Conservation (phyloP, 1,140 invertebrate genomes). For the Steinernema khuongi region DNA sequence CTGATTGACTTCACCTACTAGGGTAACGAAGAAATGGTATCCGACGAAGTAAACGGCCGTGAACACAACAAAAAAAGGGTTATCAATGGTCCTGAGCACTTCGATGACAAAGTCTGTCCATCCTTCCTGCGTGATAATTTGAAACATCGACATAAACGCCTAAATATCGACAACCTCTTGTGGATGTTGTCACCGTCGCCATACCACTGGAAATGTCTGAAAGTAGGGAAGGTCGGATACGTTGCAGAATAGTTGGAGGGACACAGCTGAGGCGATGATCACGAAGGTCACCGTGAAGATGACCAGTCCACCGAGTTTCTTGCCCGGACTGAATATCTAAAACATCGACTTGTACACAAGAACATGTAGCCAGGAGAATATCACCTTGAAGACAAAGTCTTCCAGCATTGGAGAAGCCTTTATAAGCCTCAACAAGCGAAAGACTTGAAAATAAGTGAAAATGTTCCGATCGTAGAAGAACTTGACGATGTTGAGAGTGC, state of each 20-base stretch:
- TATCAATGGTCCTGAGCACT: conserved; percentile 81
- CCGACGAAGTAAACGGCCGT: conserved; percentile 98
- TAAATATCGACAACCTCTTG: conserved; percentile 59
- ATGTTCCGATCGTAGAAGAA: conserved; percentile 77
- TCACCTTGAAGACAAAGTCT: conserved; percentile 91
- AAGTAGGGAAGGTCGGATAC: conserved; percentile 87
- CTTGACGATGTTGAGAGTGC: conserved; percentile 86
- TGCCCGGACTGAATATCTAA: conserved; percentile 93
- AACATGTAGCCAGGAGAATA: conserved; percentile 4
- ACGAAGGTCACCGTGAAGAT: conserved; percentile 98
- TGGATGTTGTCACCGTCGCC: not conserved
- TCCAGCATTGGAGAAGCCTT: conserved; percentile 98
- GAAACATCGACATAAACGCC: conserved; percentile 99
- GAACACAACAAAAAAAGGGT: conserved; percentile 77
- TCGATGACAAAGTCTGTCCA: conserved; percentile 76
- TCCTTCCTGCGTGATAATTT: conserved; percentile 97
- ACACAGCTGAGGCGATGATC: conserved; percentile 96
- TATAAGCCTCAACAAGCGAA: conserved; percentile 86
- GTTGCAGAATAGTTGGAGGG: conserved; percentile 97
- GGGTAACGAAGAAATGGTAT: conserved; percentile 95
- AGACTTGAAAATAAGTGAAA: conserved; percentile 75
- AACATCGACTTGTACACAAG: conserved; percentile 19
- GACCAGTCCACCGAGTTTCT: conserved; percentile 93
- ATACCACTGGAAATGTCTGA: conserved; percentile 91
- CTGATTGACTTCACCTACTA: conserved; percentile 60